Percentiles rank a stretch among this genome's conserved stretches.
Conservation (phyloP, 2,797 vertebrate genomes). For the Gymnocypris eckloni region DNA sequence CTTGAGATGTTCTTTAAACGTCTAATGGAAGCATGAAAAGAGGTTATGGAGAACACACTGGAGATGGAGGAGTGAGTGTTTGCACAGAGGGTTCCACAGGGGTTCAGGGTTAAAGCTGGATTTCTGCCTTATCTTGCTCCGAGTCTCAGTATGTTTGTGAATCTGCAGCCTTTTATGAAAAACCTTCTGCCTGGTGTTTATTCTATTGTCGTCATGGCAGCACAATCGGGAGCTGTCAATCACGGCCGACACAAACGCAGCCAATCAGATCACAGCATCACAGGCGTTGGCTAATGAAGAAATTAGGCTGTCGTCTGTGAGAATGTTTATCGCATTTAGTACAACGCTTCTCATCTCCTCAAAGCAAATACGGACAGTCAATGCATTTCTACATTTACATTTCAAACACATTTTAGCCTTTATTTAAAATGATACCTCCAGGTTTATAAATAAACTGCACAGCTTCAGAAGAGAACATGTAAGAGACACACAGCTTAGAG, state of each 20-base stretch:
- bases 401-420: constrained; percentile 36
- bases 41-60: constrained; percentile 66
- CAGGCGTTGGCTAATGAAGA: constrained; percentile 23
- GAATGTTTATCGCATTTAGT: constrained; percentile 21
- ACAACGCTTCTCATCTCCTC: constrained; percentile 13
- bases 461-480: background rate
- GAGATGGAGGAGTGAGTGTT: constrained; percentile 36
- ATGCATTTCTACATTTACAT: constrained; percentile 29
- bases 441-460: constrained; percentile 29
- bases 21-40: constrained; percentile 73
- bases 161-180: constrained; percentile 44
- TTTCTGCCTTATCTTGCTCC: constrained; percentile 26
- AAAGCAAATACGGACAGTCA: constrained; percentile 22
- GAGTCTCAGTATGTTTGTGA: constrained; percentile 29
- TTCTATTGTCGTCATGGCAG: constrained; percentile 44
- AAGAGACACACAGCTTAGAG: background rate
- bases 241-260: constrained; percentile 21
- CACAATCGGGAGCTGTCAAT: constrained; percentile 44
- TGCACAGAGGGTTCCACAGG: constrained; percentile 32
- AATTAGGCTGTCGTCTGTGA: constrained; percentile 14
- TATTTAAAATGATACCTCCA: constrained; percentile 14
- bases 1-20: constrained; percentile 65
- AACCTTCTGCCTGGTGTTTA: constrained; percentile 34
- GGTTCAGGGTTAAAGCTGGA: constrained; percentile 38
- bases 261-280: constrained; percentile 18